Base-by-base conservation (phyloP, 2,797 vertebrate genomes). In the Molossus alvarezi region DNA sequence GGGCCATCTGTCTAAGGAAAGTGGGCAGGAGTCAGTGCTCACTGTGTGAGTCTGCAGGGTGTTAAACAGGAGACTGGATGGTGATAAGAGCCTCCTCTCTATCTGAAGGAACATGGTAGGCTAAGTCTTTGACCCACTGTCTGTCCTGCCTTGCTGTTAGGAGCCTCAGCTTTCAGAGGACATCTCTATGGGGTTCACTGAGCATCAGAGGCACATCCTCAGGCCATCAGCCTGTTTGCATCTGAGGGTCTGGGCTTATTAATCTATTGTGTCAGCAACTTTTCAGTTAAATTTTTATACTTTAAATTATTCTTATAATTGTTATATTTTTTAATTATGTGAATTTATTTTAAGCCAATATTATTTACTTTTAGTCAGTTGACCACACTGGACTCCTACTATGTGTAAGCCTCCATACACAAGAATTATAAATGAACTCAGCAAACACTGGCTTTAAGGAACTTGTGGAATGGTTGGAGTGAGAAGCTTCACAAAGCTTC, bases 241-340 rank as follows among this genome's bases (percentile, higher is more conserved):
- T 7, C 67, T 77, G 14, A 95, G 67, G 5, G n/a, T 2, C 2
- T 62, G 29, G 9, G 8, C 27, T 15, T 75, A 3, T 80, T 93
- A 27, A 53, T 53, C 18, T 53, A 62, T 37, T 82, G 5, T 60
- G 14, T 29, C 41, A 81, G 3, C 9, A 88, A 41, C 5, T 51
- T 87, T 82, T 67, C 23, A 86, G 62, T 33, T 76, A 7, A 53
- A 76, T 55, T 69, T 90, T 94, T 53, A 29, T 27, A 58, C 82
- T 57, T 88, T 58, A 95, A 95, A 62, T 65, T 51, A 72, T 93
- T 80, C 60, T 85, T 91, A 86, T 9, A 51, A 67, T 57, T 90
- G 6, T 58, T 53, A 53, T 6, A 45, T 71, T n/a, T 73, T 45
- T 77, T 12, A n/a, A 53, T 95, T 14, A 12, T 80, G 9, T 33